A percentile compares a stretch with the other conserved stretches of the same genome.
These are phyloP conservation scores for Danionella dracula DNA, from an alignment of 2,797 vertebrate species.

Conservation along the genomic window DNA sequence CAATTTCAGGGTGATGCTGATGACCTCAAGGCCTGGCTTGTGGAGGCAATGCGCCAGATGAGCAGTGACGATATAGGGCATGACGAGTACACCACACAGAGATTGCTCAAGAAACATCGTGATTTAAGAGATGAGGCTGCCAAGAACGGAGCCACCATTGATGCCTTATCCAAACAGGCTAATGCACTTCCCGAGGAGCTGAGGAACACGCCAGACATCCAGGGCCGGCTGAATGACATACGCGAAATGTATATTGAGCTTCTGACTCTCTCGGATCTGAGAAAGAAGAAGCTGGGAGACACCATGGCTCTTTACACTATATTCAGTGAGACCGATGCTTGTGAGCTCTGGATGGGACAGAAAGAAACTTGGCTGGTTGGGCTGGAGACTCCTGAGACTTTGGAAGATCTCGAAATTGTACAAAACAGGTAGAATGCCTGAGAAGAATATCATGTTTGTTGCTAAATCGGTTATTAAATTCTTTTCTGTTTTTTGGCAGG, in stretches of 20 bases:
- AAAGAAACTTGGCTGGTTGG: conserved; percentile 92
- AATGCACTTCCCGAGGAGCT: conserved; percentile 82
- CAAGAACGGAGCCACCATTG: conserved; percentile 74
- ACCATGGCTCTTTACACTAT: conserved; percentile 86
- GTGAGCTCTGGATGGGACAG: conserved; percentile 92
- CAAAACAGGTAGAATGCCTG: conserved; percentile 80
- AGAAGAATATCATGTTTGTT: background rate
- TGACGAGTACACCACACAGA: conserved; percentile 86
- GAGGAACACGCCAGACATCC: conserved; percentile 80
- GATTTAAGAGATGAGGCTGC: conserved; percentile 77
- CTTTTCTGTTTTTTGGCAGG: conserved; percentile 60
- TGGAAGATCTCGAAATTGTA: conserved; percentile 92
- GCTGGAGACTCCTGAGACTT: conserved; percentile 81
- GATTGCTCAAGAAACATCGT: conserved; percentile 78
- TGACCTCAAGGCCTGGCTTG: conserved; percentile 81
- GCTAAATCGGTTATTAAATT: background rate
- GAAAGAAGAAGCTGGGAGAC: conserved; percentile 82
- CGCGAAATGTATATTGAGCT: conserved; percentile 80
- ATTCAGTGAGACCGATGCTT: conserved; percentile 90
- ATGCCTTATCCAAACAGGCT: conserved; percentile 75
- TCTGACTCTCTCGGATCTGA: conserved; percentile 75
- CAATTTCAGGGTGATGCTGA: conserved; percentile 92
- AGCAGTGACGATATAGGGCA: conserved; percentile 79
- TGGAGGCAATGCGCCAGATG: conserved; percentile 79
- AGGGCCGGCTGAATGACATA: conserved; percentile 75